Conservation (phyloP, 35 echinoderm and acorn worm genomes). For the Ophiothrix spiculata region DNA sequence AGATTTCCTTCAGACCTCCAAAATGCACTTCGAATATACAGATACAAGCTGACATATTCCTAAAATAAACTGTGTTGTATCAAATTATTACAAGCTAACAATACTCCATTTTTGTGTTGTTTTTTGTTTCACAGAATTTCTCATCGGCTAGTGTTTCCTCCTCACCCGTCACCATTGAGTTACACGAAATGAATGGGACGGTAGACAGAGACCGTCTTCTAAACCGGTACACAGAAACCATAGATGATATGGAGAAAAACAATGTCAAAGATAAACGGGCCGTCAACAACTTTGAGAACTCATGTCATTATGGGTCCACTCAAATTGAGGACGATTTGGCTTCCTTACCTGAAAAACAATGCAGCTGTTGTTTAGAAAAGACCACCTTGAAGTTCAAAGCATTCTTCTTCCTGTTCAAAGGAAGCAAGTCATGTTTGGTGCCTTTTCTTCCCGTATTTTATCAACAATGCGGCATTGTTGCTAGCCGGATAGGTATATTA, state of each 20-base stretch:
- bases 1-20: too few species aligned
- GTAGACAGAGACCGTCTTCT: constrained; percentile 26
- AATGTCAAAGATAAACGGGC: neutral
- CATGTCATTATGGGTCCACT: neutral
- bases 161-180: neutral
- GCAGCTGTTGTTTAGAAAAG: neutral
- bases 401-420: constrained; percentile 45
- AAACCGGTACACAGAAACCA: constrained; percentile 6
- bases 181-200: neutral
- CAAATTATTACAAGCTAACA: too few species aligned
- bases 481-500: constrained; percentile 27
- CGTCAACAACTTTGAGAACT: neutral
- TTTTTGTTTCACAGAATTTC: neutral
- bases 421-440: constrained; percentile 38
- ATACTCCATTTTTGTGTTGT: neutral
- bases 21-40: too few species aligned
- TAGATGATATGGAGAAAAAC: constrained; percentile 11
- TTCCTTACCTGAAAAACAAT: neutral
- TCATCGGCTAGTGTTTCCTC: neutral
- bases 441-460: constrained; percentile 40
- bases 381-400: constrained; percentile 38
- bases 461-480: constrained; percentile 30
- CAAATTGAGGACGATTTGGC: neutral
- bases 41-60: too few species aligned
- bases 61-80: too few species aligned